phyloP scores from a whole-genome alignment of 1,140 invertebrate genomes.

The Microplitis demolitor region DNA sequence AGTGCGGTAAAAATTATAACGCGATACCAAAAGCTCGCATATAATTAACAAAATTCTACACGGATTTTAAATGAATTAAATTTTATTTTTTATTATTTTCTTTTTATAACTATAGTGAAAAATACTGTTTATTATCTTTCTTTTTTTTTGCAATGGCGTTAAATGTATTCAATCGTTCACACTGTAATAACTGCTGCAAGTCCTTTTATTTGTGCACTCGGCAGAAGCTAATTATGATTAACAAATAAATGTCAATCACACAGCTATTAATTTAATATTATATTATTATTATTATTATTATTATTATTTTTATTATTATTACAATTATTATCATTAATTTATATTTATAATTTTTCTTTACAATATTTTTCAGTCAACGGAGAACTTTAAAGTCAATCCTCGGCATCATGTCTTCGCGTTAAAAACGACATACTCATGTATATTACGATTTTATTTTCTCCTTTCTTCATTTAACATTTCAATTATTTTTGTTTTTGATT shows the following conservation, averaged over 20 bases:
- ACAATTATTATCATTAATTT: no score
- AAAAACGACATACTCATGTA: not conserved
- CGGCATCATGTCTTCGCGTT: not conserved
- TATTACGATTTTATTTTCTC: not conserved
- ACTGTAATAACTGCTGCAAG: not conserved
- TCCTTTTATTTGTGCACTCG: constrained; percentile 20
- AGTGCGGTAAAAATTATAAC: not conserved
- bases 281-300: not conserved
- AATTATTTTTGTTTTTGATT: not conserved
- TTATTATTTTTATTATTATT: no score
- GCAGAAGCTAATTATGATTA: not conserved
- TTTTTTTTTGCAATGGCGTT: constrained; percentile 25
- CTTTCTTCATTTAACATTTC: not conserved
- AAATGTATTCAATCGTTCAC: constrained; percentile 11
- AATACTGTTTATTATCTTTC: constrained; percentile 38
- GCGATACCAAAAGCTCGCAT: constrained; percentile 3
- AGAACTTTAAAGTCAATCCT: constrained; percentile 1
- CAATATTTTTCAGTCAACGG: not conserved
- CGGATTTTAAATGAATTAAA: not conserved
- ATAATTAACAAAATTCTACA: not conserved
- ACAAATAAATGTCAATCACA: not conserved
- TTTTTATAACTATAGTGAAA: constrained; percentile 34
- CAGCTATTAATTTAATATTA: not conserved
- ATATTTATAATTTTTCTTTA: no score
- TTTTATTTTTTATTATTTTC: not conserved